Evolutionary conservation across 2,797 vertebrate species (phyloP).

Genomic region (Microctenopoma stevenorrisi): DNA sequence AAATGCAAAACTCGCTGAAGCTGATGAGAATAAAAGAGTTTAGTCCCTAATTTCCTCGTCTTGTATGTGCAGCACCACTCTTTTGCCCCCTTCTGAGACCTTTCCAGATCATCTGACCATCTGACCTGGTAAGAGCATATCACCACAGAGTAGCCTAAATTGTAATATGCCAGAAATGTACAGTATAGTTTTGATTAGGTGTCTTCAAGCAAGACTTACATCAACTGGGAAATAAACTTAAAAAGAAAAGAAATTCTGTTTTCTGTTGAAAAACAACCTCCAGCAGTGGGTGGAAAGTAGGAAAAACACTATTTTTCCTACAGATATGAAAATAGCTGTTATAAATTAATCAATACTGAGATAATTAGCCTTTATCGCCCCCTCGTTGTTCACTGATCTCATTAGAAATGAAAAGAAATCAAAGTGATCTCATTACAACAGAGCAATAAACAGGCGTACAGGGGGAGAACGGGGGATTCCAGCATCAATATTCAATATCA

Average conservation of each 20-base stretch:
- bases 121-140: not conserved
- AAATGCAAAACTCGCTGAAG: not conserved
- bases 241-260: conserved; percentile 7
- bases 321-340: conserved; percentile 61
- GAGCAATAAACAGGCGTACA: conserved; percentile 51
- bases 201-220: conserved; percentile 52
- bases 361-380: conserved; percentile 68
- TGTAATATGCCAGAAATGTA: not conserved
- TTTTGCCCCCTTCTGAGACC: not conserved
- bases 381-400: conserved; percentile 59
- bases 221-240: conserved; percentile 49
- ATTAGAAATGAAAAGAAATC: conserved; percentile 71
- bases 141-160: not conserved
- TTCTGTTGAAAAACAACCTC: conserved; percentile 56
- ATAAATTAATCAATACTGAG: conserved; percentile 71
- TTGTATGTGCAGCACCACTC: not conserved
- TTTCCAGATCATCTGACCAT: not conserved
- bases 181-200: conserved; percentile 22
- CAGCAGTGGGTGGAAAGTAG: conserved; percentile 45
- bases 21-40: not conserved
- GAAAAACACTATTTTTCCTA: conserved; percentile 48
- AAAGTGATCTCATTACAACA: conserved; percentile 69
- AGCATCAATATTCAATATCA: conserved; percentile 71
- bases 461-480: not conserved
- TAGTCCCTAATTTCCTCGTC: not conserved